Conservation (phyloP, 2,797 vertebrate genomes). For the Gambusia yucatana region DNA sequence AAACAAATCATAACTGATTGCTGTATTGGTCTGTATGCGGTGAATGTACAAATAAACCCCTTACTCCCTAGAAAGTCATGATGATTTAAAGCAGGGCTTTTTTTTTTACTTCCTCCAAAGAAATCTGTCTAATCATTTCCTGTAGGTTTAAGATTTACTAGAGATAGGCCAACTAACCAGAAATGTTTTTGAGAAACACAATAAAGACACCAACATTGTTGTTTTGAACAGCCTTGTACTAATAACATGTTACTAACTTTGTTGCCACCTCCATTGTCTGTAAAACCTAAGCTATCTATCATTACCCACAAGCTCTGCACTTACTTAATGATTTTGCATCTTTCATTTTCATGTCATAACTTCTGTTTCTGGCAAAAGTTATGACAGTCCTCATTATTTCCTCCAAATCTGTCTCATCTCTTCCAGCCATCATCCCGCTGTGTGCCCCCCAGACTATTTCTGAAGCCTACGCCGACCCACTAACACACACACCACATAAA, state of each 20-base stretch:
- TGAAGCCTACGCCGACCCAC: constrained; percentile 38
- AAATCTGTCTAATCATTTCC: background rate
- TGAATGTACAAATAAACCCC: background rate
- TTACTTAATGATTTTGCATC: constrained; percentile 1
- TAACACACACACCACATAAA: constrained; percentile 49
- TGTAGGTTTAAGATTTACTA: background rate
- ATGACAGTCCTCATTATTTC: background rate
- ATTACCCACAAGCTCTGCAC: background rate
- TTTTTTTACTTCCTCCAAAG: background rate
- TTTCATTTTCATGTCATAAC: constrained; percentile 7
- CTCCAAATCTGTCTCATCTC: background rate
- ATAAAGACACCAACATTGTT: background rate
- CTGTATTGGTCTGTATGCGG: background rate
- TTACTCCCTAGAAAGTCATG: too few species aligned
- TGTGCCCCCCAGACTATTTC: constrained; percentile 35
- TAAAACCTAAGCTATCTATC: constrained; percentile 6
- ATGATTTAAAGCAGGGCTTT: background rate
- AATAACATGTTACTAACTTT: constrained; percentile 34
- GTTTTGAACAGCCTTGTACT: constrained; percentile 5
- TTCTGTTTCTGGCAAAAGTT: constrained; percentile 2
- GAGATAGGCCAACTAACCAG: background rate
- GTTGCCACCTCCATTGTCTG: constrained; percentile 11
- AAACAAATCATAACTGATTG: constrained; percentile 2
- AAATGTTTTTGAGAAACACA: background rate
- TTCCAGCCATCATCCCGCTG: background rate